Percentiles rank a stretch among this genome's conserved stretches.
Evolutionary conservation across 1,140 invertebrate genomes (phyloP).

Genomic region (Zophobas morio): DNA sequence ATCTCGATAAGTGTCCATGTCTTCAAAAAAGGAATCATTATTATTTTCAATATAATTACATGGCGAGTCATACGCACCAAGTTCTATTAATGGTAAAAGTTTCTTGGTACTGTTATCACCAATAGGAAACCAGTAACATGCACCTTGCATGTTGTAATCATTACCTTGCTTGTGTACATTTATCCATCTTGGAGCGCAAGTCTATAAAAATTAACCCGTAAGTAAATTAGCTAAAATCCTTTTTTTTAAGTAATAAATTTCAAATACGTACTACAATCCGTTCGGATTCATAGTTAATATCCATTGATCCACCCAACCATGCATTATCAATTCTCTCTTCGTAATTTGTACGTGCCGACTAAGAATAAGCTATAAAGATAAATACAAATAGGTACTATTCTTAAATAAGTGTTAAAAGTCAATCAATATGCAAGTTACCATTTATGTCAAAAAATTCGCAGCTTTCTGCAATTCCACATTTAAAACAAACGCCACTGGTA

Average conservation of each 20-base stretch:
- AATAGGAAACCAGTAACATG: slow-evolving; percentile 43
- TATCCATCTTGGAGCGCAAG: slow-evolving; percentile 44
- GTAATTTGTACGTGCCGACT: not conserved
- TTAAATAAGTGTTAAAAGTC: too few species aligned
- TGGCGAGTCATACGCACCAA: not conserved
- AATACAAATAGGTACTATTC: too few species aligned
- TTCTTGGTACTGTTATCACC: slow-evolving; percentile 26
- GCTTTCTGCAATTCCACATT: slow-evolving; percentile 41
- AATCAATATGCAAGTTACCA: slow-evolving; percentile 13
- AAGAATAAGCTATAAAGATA: too few species aligned
- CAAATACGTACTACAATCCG: slow-evolving; percentile 45
- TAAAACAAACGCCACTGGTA: slow-evolving; percentile 45
- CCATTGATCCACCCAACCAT: slow-evolving; percentile 54
- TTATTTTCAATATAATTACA: not conserved
- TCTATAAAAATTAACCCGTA: slow-evolving; percentile 15
- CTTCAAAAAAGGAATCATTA: slow-evolving; percentile 2
- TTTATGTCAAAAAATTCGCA: slow-evolving; percentile 44
- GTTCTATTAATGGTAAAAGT: slow-evolving; percentile 18
- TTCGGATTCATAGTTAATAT: slow-evolving; percentile 46
- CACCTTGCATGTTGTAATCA: slow-evolving; percentile 42
- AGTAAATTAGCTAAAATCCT: not conserved
- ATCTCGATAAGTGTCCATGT: slow-evolving; percentile 2
- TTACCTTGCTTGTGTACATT: slow-evolving; percentile 14
- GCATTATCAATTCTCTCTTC: slow-evolving; percentile 46
- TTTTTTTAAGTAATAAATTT: not conserved